These are phyloP conservation scores for Myathropa florea DNA, from an alignment of 2,888 invertebrate genomes.

Conservation along the genomic window DNA sequence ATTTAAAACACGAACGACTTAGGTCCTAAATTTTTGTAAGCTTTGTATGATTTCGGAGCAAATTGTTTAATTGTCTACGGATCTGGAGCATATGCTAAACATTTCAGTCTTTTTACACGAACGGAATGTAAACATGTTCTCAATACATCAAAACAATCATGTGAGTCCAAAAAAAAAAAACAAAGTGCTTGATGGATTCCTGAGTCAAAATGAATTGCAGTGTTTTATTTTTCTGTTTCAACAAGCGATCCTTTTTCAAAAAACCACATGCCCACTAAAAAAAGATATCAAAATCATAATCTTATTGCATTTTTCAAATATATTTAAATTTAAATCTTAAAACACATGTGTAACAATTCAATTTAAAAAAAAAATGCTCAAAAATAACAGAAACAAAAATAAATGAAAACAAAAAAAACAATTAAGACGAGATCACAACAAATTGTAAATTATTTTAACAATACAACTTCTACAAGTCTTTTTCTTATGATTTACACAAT, in stretches of 20 bases:
- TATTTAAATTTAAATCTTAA: not conserved
- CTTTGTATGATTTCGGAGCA: too few species aligned
- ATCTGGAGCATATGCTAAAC: not conserved
- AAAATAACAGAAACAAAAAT: conserved; percentile 8
- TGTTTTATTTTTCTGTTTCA: not conserved
- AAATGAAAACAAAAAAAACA: conserved; percentile 13
- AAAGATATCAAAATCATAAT: conserved; percentile 7
- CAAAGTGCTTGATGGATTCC: not conserved
- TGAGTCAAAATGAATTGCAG: not conserved
- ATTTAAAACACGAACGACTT: too few species aligned
- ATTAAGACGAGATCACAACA: conserved; percentile 58
- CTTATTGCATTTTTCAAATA: not conserved
- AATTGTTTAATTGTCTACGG: not conserved
- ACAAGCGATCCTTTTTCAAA: not conserved
- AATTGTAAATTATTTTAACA: conserved; percentile 46
- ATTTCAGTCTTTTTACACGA: not conserved
- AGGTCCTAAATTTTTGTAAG: too few species aligned
- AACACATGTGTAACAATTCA: conserved; percentile 14
- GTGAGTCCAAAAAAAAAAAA: not conserved
- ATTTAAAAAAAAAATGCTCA: conserved; percentile 33
- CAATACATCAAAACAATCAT: not conserved
- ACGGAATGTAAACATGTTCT: too few species aligned
- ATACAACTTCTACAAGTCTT: conserved; percentile 48
- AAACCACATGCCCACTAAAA: conserved; percentile 55
- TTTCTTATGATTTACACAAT: conserved; percentile 24